These are phyloP conservation scores for Calypte anna DNA, from an alignment of 2,113 vertebrate species.

Conservation along the genomic window DNA sequence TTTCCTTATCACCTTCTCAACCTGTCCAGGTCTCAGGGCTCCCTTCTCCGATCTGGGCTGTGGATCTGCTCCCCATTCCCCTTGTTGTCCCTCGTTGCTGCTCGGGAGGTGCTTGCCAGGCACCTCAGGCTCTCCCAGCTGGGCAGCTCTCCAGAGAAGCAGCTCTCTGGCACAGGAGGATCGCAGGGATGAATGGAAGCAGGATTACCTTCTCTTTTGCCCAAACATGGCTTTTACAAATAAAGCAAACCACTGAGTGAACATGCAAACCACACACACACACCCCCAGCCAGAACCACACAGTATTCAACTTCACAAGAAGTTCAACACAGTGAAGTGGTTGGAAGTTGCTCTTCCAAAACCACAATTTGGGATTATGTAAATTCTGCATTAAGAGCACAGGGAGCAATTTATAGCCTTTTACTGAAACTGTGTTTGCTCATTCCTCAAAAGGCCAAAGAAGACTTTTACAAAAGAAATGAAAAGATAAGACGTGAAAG, in stretches of 20 bases:
- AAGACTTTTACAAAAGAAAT: conserved; percentile 24
- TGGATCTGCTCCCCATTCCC: neutral
- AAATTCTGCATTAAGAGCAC: neutral
- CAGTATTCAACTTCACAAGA: neutral
- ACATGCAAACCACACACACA: neutral
- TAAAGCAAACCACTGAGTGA: neutral
- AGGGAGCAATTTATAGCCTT: neutral
- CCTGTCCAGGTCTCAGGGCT: neutral
- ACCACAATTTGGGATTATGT: neutral
- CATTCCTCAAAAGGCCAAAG: conserved; percentile 39
- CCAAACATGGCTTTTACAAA: neutral
- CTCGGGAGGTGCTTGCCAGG: neutral
- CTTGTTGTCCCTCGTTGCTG: fast-evolving
- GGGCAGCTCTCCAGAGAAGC: neutral
- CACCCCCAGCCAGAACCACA: neutral
- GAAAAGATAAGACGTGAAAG: conserved; percentile 37
- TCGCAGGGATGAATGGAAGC: neutral
- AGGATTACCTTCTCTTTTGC: neutral
- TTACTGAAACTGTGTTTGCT: conserved; percentile 6
- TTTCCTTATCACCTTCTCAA: neutral
- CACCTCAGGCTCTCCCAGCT: neutral
- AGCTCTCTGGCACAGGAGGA: neutral
- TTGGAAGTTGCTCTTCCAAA: neutral
- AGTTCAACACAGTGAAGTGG: neutral
- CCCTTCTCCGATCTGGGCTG: neutral